Percentiles rank a stretch among this genome's conserved stretches.
These are phyloP conservation scores for Bacillus rossius DNA, from an alignment of 1,140 invertebrate species.

Conservation along the genomic window DNA sequence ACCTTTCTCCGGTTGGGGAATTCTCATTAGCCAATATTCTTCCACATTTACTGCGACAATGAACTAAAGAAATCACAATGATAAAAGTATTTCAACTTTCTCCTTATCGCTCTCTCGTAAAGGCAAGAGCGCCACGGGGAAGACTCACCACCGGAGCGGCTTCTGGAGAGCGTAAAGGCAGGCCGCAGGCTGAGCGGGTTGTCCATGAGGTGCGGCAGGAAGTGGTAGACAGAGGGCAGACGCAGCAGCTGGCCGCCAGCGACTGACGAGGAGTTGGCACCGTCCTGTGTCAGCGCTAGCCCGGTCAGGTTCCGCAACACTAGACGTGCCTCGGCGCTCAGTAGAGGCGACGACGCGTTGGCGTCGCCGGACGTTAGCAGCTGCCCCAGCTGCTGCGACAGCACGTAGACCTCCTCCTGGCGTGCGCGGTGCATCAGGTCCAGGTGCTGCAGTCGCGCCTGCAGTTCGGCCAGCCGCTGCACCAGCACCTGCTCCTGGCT, in stretches of 20 bases:
- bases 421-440: conserved; percentile 63
- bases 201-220: conserved; percentile 81
- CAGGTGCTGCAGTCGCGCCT: conserved; percentile 61
- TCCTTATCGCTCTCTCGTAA: no score
- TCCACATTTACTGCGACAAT: no score
- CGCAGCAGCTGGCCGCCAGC: conserved; percentile 39
- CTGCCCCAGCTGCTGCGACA: conserved; percentile 55
- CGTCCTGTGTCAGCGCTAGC: conserved; percentile 30
- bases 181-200: conserved; percentile 72
- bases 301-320: conserved; percentile 36
- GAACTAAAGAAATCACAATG: no score
- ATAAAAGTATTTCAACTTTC: no score
- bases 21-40: no score
- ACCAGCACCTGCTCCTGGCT: conserved; percentile 60
- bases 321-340: conserved; percentile 19
- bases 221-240: conserved; percentile 76
- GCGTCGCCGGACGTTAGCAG: conserved; percentile 28
- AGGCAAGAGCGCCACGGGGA: no score
- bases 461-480: conserved; percentile 60
- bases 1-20: no score
- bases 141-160: conserved; percentile 58
- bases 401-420: conserved; percentile 60
- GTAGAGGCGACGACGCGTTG: conserved; percentile 45
- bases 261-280: not conserved
- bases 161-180: conserved; percentile 68